phyloP scores from a whole-genome alignment of 2,888 invertebrate genomes.

The Oscheius sp. region DNA sequence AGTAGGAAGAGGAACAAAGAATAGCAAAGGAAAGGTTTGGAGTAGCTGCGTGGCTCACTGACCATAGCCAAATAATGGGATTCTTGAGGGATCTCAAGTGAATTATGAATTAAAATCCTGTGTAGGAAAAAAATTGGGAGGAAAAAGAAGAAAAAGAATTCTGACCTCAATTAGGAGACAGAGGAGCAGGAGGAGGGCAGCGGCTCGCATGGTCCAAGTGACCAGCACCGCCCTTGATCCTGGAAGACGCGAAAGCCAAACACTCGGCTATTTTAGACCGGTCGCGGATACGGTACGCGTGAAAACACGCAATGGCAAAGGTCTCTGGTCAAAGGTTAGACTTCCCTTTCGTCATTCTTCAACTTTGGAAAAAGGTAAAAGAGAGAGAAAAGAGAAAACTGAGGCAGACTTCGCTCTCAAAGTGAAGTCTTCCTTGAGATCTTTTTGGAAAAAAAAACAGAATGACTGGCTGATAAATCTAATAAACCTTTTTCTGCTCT shows the following conservation, averaged over 20 bases:
- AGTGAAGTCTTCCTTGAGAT: too few relatives aligned
- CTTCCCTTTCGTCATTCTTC: too few relatives aligned
- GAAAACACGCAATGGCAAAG: background rate
- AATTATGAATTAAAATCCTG: too few relatives aligned
- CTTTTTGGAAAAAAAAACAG: too few relatives aligned
- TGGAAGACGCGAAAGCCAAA: conserved; percentile 24
- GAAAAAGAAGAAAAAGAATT: background rate
- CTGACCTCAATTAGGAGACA: conserved; percentile 16
- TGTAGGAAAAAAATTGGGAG: too few relatives aligned
- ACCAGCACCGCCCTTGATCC: conserved; percentile 17
- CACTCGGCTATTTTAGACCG: conserved; percentile 23
- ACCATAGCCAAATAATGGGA: background rate
- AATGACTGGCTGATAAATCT: too few relatives aligned
- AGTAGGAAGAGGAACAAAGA: background rate
- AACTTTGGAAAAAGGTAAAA: too few relatives aligned
- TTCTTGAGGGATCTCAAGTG: too few relatives aligned
- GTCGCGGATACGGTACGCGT: conserved; percentile 20
- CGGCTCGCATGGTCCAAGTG: conserved; percentile 14
- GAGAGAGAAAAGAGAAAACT: too few relatives aligned
- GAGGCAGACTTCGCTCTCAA: too few relatives aligned
- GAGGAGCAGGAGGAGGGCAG: conserved; percentile 2
- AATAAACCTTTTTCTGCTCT: too few relatives aligned
- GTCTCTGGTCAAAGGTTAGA: too few relatives aligned
- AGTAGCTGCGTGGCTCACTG: background rate
- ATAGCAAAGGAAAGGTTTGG: background rate